Conservation (phyloP, 2,797 vertebrate species). For the Synanceia verrucosa region DNA sequence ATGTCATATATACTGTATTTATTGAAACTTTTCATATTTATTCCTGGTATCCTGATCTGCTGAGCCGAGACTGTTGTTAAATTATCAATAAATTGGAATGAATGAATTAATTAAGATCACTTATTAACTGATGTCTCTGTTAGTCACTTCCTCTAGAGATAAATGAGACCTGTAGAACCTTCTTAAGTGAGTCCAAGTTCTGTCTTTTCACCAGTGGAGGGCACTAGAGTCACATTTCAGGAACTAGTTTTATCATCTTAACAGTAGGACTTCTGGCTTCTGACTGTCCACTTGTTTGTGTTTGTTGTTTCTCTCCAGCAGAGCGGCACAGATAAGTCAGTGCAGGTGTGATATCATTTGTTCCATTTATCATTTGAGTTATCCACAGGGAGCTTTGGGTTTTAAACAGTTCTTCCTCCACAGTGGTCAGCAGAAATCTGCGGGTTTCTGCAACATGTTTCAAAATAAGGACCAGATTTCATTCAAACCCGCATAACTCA, state of each 20-base stretch:
- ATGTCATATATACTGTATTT: neutral
- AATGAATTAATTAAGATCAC: neutral
- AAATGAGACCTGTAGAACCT: neutral
- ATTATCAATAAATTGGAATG: neutral
- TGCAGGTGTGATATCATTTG: constrained; percentile 25
- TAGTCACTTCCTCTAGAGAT: neutral
- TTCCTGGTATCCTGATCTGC: neutral
- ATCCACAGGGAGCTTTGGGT: neutral
- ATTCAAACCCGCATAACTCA: neutral
- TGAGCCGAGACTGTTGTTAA: neutral
- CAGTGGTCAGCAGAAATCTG: neutral
- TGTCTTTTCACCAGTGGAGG: constrained; percentile 51
- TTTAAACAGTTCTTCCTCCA: neutral
- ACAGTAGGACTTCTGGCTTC: neutral
- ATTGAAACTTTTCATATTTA: neutral
- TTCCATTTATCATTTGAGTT: constrained; percentile 4
- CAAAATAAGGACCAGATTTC: neutral
- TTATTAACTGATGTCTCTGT: neutral
- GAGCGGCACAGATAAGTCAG: constrained; percentile 3
- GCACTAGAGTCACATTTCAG: constrained; percentile 22
- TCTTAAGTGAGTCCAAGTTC: neutral
- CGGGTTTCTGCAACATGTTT: neutral
- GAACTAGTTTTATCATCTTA: neutral
- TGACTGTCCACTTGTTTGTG: neutral
- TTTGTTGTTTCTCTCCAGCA: constrained; percentile 1